Base-by-base conservation (phyloP, 1,140 invertebrate genomes). In the Brachionus manjavacas region DNA sequence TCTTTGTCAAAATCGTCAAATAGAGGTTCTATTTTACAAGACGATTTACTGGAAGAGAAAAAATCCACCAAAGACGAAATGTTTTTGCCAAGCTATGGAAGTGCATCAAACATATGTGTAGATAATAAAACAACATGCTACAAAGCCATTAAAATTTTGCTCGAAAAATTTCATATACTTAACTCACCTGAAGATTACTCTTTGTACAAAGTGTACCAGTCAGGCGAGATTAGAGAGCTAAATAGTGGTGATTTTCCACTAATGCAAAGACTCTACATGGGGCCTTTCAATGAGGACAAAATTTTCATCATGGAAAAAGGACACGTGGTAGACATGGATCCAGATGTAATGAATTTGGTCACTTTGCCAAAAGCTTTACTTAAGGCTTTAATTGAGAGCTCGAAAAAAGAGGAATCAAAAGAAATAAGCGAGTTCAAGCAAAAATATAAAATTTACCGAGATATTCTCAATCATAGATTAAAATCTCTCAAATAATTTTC, bases 261-360 rank as follows among this genome's bases (percentile, higher is more conserved):
- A 16, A 64, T 81, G 41, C 79, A 81, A 41, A 35, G 79, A 14
- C 49, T 81, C 23, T 81, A 43, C 25, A 81, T 81, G 79, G 79
- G 79, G 3, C 79, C 79, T 8, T 81, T 81, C 64, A 68, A 81
- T 41, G 79, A 81, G 52, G 64, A 81, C 25, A 60, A 68, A 81
- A 41, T 81, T 25, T 81, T 81, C 25, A 81, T 81, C 20, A 81
- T 81, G 79, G 79, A 81, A 64, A 81, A 81, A 28, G 79, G 79
- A 35, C 79, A 52, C 16, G 23, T 31, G 16, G 31, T 60, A 4
- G 20, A 60, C 31, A 68, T 81, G 52, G 41, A 68, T 46, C 31
- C 35, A 3, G 79, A 81, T 64, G 52, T 81, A n/a, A 68, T 46
- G 35, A 68, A 60, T 41, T 64, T 81, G 39, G 52, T 68, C 8